phyloP scores from a whole-genome alignment of 2,113 vertebrate species.

The Jaculus jaculus region DNA sequence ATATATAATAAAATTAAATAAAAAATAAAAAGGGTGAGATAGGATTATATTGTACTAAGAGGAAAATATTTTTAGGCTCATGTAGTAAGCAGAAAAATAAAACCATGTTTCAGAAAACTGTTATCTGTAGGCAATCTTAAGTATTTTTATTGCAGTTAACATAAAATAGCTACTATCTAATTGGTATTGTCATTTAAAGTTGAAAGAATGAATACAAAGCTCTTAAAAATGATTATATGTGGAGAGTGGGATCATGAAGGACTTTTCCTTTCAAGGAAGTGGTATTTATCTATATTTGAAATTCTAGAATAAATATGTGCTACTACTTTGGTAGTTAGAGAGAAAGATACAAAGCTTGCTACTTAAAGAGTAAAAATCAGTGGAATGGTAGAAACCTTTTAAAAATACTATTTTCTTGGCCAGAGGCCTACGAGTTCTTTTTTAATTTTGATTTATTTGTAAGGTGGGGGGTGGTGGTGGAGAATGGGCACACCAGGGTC shows the following conservation, averaged over 20 bases:
- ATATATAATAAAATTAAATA: too few species aligned
- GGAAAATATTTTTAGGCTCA: slow-evolving; percentile 29
- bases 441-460: too few species aligned
- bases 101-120: too few species aligned
- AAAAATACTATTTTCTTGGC: slow-evolving; percentile 17
- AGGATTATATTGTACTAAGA: not conserved
- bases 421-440: slow-evolving; percentile 19
- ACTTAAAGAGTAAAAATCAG: slow-evolving; percentile 23
- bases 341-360: slow-evolving; percentile 27
- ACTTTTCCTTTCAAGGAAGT: slow-evolving; percentile 57
- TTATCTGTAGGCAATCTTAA: not conserved
- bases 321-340: slow-evolving; percentile 56
- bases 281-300: slow-evolving; percentile 57
- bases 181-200: slow-evolving; percentile 37
- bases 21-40: slow-evolving; percentile 33
- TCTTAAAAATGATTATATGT: slow-evolving; percentile 43
- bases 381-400: slow-evolving; percentile 13
- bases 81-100: not conserved
- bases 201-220: slow-evolving; percentile 42
- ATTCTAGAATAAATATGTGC: slow-evolving; percentile 2
- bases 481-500: too few species aligned
- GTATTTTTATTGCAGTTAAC: slow-evolving; percentile 54
- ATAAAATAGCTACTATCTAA: slow-evolving; percentile 12
- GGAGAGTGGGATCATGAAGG: slow-evolving; percentile 34
- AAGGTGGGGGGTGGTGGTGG: too few species aligned